Conservation (phyloP, 2,797 vertebrate genomes). For the Alca torda region DNA sequence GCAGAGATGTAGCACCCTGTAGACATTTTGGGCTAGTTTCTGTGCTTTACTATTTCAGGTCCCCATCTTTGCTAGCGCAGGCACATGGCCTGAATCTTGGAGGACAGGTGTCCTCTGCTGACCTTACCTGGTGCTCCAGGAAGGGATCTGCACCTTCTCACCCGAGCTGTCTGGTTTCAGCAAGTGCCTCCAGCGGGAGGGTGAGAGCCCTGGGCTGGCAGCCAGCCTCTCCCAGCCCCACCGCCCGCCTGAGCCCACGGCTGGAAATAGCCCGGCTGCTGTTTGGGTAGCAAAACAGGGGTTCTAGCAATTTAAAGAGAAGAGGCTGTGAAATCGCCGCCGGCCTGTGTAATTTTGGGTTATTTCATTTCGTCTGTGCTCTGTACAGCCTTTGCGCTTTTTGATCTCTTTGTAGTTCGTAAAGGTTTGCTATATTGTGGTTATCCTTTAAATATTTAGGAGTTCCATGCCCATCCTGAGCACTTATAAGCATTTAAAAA, state of each 20-base stretch:
- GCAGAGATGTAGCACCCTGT: background rate
- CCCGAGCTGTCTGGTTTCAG: background rate
- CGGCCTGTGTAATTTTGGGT: background rate
- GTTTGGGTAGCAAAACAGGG: background rate
- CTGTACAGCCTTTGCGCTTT: background rate
- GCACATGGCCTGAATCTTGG: background rate
- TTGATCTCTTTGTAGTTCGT: background rate
- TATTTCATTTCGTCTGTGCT: background rate
- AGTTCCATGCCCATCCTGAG: background rate
- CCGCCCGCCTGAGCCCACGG: background rate
- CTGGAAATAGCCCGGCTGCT: background rate
- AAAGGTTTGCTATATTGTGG: background rate
- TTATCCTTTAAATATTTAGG: constrained; percentile 24
- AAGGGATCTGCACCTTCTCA: background rate
- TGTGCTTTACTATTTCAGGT: background rate
- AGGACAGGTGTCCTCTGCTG: background rate
- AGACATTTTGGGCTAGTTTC: background rate
- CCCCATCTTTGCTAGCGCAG: background rate
- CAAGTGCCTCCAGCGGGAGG: background rate
- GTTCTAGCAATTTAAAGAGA: background rate
- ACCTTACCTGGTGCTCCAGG: background rate
- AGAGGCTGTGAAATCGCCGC: background rate
- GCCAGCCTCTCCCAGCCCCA: background rate
- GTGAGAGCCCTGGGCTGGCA: background rate
- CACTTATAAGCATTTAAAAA: background rate